Base-by-base conservation (phyloP, 2,888 invertebrate genomes). In the Mesorhabditis spiculigera region DNA sequence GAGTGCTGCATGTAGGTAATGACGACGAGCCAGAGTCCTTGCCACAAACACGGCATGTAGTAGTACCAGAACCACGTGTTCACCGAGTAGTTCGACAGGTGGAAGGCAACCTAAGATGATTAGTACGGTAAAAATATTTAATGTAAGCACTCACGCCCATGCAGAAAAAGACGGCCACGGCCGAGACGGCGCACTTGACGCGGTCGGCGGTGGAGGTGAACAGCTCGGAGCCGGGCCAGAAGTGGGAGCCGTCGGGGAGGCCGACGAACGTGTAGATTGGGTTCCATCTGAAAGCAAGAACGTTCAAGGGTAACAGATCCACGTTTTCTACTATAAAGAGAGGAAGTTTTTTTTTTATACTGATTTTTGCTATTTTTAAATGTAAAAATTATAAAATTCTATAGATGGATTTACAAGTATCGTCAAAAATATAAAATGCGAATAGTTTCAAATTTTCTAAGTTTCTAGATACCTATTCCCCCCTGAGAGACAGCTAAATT, bases 241-340 rank as follows among this genome's bases (percentile, higher is more conserved):
- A 85, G 69, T 85, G 85, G 10, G 80, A 80, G 61, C 85, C 85
- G 66, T 85, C 85, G 43, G 85, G 83, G n/a, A 85, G 75, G 41
- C 85, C 85, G 67, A 80, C 72, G 41, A 83, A 68, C 0, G 85
- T 85, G 74, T 85, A 85, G 50, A 85, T 77, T 13, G 84, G 83
- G 68, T 80, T 80, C 85, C 85, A 85, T 73, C 83, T 79, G 71
- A 13, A 75, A 68, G 58, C n/a, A 13, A 13, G 16, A 61, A 58
- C 16, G 13, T 10, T 43, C 4, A 62, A 4, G 44, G 44, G 10
- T 68, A 68, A 1, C 28, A 1, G 28, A 28, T 28, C 28, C 3
- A 3, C 28, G 28, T 28, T 3, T 3, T 28, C 28, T 28, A 28
- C 28, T 3, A 28, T 28, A 28, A 28, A 28, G 28, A 28, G 28